phyloP scores from a whole-genome alignment of 2,797 vertebrate species.

The Percopsis omiscomaycus region DNA sequence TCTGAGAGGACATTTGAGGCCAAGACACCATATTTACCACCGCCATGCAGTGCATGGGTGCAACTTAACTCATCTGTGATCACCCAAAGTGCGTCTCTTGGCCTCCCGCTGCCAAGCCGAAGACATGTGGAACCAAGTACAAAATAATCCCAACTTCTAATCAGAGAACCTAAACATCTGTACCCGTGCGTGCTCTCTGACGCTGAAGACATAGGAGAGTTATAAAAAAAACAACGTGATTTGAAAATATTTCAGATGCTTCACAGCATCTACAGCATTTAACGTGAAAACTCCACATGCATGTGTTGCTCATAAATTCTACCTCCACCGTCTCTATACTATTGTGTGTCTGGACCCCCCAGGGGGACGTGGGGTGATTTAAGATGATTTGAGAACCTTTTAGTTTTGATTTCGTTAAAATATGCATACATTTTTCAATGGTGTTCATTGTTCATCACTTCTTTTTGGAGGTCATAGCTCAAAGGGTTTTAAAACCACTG shows the following conservation, averaged over 20 bases:
- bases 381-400: too few species aligned
- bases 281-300: constrained; percentile 13
- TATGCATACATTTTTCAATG: too few species aligned
- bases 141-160: constrained; percentile 12
- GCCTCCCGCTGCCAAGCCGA: background rate
- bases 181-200: constrained; percentile 13
- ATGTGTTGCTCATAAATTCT: background rate
- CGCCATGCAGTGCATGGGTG: background rate
- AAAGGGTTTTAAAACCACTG: too few species aligned
- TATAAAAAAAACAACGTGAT: constrained; percentile 11
- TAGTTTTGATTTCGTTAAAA: too few species aligned
- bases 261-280: background rate
- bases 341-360: too few species aligned
- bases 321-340: too few species aligned
- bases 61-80: constrained; percentile 20
- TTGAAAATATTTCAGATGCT: background rate
- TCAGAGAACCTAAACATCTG: constrained; percentile 7
- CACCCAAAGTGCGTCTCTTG: background rate
- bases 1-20: constrained; percentile 14
- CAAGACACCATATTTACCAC: constrained; percentile 10
- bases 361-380: too few species aligned
- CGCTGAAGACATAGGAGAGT: background rate
- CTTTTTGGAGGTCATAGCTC: too few species aligned
- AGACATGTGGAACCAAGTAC: too few species aligned
- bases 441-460: too few species aligned